Evolutionary conservation across 2,113 vertebrate species (phyloP), one percentile per base, ranked within the genome.

Genomic region (Rana temporaria): DNA sequence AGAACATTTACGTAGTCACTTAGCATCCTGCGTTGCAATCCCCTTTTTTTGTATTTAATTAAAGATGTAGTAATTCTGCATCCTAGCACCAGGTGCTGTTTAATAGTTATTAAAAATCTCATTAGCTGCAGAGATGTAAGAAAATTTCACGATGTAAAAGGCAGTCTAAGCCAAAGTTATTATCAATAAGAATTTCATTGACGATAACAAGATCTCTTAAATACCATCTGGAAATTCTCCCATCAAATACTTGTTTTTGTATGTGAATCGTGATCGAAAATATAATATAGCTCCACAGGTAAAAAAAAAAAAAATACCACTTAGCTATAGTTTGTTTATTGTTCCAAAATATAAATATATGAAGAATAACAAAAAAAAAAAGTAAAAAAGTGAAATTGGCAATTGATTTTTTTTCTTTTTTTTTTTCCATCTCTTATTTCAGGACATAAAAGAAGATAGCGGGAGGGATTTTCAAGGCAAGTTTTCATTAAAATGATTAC

Each of bases 21-120:
- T 15, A 14, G 30, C 19, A 22, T 42, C 18, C 17, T 75, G 22
- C 32, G 42, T 75, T 24, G 22, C 56, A 16, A 2, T 12, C 14
- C 14, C 15, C 22, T 42, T 30, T 60, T 30, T 75, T 19, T 22
- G 19, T 56, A 38, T 11, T 48, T 48, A 75, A 75, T 75, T 75
- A 62, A 60, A 62, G 19, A 2, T 16, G 55, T 6, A 30, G 17
- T 6, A 12, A 32, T 59, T 18, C 26, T 34, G 18, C 55, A 34
- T 19, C 56, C 55, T 34, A 15, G 72, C 72, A 75, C 72, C 72
- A 75, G 72, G 72, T 75, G 72, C 72, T 16, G 16, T 30, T 65
- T 65, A 77, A 64, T 77, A 77, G 59, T 77, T 64, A 77, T 77
- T 77, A 77, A 77, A 77, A 77, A 65, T 77, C 74, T 77, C 74